Evolutionary conservation across 2,888 invertebrate genomes (phyloP), one percentile per base, ranked within the genome.

Genomic region (Aphelenchoides bicaudatus): DNA sequence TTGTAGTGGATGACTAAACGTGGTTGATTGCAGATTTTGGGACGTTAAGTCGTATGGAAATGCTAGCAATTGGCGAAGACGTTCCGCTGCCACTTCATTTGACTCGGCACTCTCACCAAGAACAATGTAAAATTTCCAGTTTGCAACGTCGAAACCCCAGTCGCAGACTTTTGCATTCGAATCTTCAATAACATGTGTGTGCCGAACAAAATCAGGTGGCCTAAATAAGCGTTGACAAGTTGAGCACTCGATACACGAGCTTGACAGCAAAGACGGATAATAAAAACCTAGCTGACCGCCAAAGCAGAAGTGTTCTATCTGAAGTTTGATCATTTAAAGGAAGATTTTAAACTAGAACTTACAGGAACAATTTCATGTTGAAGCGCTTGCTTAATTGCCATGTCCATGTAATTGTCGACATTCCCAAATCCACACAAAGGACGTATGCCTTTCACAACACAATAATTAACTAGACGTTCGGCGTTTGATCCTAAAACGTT

Each of bases 391-490:
- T 13, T 16, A 23, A 27, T 3, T 19, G 16, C 13, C 8, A 8
- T 10, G 16, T 8, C n/a, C 52, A 51, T 51, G 13, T 13, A 34
- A 10, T n/a, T 21, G 37, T 51, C 52, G 3, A 34, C 19, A 13
- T 51, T 25, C n/a, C 52, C 52, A 13, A 34, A 19, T 2, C 52
- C 52, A 28, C 19, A 8, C 52, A 51, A 27, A n/a, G 52, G 52
- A 10, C 52, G 31, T 8, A 51, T 29, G 8, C 38, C 39, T 8
- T 8, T 51, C 38, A 34, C 25, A 21, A 31, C 23, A 10, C 19
- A 13, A 8, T 19, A 37, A 13, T 38, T 38, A 19, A 51, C 13
- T 2, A 51, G 2, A 2, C 13, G 16, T 16, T 34, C 10, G 1
- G 52, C 52, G 2, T 13, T n/a, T 10, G 34, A 13, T 19, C 25